Percentiles rank a stretch among this genome's conserved stretches.
Evolutionary conservation across 2,888 invertebrate species (phyloP).

Genomic region (Folsomia candida): DNA sequence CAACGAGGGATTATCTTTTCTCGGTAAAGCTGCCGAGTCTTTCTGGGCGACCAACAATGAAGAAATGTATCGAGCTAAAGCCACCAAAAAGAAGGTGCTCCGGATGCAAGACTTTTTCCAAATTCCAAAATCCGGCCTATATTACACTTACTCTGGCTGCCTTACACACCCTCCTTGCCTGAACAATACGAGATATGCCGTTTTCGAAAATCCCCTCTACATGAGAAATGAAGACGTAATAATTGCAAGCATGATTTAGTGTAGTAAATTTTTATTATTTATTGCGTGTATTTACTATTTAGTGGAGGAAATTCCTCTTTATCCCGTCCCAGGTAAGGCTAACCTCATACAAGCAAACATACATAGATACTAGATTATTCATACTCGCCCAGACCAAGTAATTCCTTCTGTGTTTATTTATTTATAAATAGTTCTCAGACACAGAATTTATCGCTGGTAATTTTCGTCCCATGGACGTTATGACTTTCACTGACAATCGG

Average conservation of each 20-base stretch:
- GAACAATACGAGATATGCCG: conserved; percentile 20
- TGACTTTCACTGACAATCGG: background rate
- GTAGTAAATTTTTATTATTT: background rate
- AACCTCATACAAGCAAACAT: no score
- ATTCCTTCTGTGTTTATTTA: no score
- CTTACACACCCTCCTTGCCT: conserved; percentile 29
- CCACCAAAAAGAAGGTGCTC: conserved; percentile 1
- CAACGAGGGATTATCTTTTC: background rate
- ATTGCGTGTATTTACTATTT: background rate
- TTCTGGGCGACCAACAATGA: conserved; percentile 14
- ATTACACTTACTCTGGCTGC: conserved; percentile 24
- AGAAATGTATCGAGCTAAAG: background rate
- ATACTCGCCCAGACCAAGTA: no score
- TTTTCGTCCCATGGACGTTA: background rate
- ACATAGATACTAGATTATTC: no score
- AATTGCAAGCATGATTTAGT: background rate
- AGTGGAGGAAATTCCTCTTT: conserved; percentile 16
- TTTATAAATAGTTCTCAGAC: conserved; percentile 12
- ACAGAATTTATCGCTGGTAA: conserved; percentile 12
- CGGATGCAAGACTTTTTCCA: conserved; percentile 21
- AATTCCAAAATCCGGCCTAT: background rate
- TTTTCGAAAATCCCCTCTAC: conserved; percentile 23
- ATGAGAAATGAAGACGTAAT: conserved; percentile 1
- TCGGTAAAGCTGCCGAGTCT: conserved; percentile 14
- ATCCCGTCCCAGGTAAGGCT: no score